Percentiles rank a stretch among this genome's conserved stretches.
These are phyloP conservation scores for Cheilosia soror DNA, from an alignment of 2,888 invertebrate genomes.

Conservation along the genomic window DNA sequence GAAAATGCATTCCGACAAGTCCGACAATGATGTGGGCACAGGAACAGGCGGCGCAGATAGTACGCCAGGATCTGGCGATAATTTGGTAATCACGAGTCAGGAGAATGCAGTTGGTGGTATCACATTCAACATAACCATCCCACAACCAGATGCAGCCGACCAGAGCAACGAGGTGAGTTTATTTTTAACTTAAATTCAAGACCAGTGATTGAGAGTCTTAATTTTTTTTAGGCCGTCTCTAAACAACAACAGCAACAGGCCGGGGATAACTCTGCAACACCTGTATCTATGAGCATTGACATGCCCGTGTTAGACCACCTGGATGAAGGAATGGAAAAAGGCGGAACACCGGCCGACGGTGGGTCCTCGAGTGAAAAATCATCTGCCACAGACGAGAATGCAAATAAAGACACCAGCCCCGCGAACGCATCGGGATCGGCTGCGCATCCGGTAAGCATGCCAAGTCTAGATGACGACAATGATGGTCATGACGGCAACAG, in stretches of 20 bases:
- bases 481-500: conserved; percentile 78
- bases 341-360: conserved; percentile 42
- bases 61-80: conserved; percentile 78
- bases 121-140: conserved; percentile 84
- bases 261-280: conserved; percentile 77
- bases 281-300: conserved; percentile 83
- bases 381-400: conserved; percentile 77
- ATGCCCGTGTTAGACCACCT: conserved; percentile 83
- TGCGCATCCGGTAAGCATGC: conserved; percentile 83
- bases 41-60: conserved; percentile 48
- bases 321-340: conserved; percentile 78
- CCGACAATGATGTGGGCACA: conserved; percentile 79
- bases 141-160: conserved; percentile 80
- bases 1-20: conserved; percentile 84
- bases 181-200: too few species aligned
- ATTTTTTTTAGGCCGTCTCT: conserved; percentile 3
- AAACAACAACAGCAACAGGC: conserved; percentile 47
- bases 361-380: conserved; percentile 75
- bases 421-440: conserved; percentile 61
- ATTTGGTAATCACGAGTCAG: conserved; percentile 83
- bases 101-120: conserved; percentile 83
- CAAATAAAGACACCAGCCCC: conserved; percentile 44
- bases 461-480: conserved; percentile 83
- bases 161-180: conserved; percentile 75
- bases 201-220: neutral